Conservation (phyloP, 1,140 invertebrate genomes). For the Drosophila eugracilis region DNA sequence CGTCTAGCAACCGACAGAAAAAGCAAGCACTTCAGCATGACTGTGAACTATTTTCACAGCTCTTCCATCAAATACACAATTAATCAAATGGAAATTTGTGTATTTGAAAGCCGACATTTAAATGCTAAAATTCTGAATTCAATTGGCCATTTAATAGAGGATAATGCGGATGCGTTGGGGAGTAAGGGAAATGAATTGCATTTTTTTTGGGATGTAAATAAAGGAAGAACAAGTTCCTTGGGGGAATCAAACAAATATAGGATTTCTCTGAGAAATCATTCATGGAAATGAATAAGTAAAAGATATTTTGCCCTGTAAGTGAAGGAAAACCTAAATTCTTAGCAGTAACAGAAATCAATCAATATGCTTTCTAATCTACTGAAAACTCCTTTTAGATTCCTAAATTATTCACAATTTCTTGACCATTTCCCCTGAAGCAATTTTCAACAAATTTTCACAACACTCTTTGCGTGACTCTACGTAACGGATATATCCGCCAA, state of each 20-base stretch:
- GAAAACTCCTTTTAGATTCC: background rate
- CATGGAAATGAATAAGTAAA: slow-evolving; percentile 19
- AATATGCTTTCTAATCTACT: background rate
- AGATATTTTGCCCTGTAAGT: no score
- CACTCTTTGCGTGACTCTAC: slow-evolving; percentile 45
- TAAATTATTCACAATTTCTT: slow-evolving; percentile 28
- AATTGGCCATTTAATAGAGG: slow-evolving; percentile 56
- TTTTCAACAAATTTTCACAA: slow-evolving; percentile 53
- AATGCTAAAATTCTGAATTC: slow-evolving; percentile 41
- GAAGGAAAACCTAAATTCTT: background rate
- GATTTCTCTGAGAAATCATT: slow-evolving; percentile 1
- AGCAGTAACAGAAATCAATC: background rate
- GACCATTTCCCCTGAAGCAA: slow-evolving; percentile 9
- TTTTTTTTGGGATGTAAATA: slow-evolving; percentile 38
- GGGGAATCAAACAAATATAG: slow-evolving; percentile 2
- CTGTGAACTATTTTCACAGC: slow-evolving; percentile 18
- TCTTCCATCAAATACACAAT: slow-evolving; percentile 30
- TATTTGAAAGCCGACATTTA: slow-evolving; percentile 39
- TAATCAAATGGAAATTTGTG: slow-evolving; percentile 42
- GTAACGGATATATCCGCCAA: slow-evolving; percentile 35
- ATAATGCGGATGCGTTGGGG: slow-evolving; percentile 24
- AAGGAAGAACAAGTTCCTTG: slow-evolving; percentile 16
- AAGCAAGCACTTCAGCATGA: slow-evolving; percentile 31
- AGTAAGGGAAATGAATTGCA: slow-evolving; percentile 50
- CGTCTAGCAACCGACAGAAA: background rate